A percentile compares a stretch with the other conserved stretches of the same genome.
phyloP scores from a whole-genome alignment of 2,113 vertebrate genomes.

The Nasalis larvatus region DNA sequence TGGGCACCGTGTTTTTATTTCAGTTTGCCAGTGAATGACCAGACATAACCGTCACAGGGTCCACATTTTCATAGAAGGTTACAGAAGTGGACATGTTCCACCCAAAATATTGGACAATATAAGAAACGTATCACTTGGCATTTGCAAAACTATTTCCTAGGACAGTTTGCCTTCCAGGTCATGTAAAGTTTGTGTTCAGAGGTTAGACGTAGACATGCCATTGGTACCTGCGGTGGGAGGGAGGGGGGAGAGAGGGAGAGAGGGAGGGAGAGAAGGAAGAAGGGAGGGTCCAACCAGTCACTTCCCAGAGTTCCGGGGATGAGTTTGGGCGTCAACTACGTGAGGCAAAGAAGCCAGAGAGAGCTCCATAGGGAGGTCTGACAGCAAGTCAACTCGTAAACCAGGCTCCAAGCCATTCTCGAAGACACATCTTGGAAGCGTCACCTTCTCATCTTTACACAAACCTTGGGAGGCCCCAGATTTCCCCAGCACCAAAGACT shows the following conservation, averaged over 20 bases:
- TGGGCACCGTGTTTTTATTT: accelerated
- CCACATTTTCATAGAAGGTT: accelerated
- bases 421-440: no score
- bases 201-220: accelerated
- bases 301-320: no score
- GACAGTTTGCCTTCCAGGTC: accelerated
- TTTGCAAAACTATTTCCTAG: accelerated
- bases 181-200: accelerated
- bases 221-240: accelerated
- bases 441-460: not conserved
- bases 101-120: accelerated
- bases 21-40: not conserved
- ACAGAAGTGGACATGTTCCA: not conserved
- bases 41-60: no score
- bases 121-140: not conserved
- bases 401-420: accelerated
- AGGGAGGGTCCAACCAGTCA: accelerated
- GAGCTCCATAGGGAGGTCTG: not conserved
- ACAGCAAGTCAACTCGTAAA: not conserved
- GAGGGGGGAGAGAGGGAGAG: no score
- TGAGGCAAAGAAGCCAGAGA: not conserved
- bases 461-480: not conserved
- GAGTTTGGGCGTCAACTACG: accelerated
- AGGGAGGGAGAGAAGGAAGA: no score
- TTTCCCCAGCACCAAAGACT: not conserved